Conservation (phyloP, 53 echinoderm and acorn worm species). For the Antedon mediterranea region DNA sequence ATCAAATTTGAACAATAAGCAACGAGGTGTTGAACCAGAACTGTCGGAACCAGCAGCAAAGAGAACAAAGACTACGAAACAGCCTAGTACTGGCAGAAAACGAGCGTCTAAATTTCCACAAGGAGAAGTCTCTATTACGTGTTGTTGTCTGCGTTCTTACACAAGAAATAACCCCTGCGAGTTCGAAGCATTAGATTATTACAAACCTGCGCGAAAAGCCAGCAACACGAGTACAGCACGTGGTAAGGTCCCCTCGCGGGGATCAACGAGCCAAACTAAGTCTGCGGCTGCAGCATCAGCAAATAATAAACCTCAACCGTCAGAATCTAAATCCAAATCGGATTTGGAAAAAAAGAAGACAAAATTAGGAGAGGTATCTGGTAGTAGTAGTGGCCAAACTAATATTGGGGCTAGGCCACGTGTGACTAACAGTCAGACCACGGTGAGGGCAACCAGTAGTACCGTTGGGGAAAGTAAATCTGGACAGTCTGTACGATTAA, state of each 20-base stretch:
- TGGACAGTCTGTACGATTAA: neutral
- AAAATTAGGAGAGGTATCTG: neutral
- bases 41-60: conserved; percentile 9
- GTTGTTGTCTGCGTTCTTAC: conserved; percentile 64
- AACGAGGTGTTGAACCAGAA: conserved; percentile 5
- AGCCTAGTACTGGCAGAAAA: conserved; percentile 2
- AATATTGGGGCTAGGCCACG: neutral
- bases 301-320: conserved; percentile 6
- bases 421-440: neutral
- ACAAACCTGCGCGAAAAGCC: conserved; percentile 57
- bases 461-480: neutral
- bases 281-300: conserved; percentile 19
- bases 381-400: neutral
- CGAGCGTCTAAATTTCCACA: neutral
- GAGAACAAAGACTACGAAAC: conserved; percentile 3
- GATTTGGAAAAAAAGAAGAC: conserved; percentile 11
- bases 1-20: conserved; percentile 15
- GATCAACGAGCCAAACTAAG: neutral
- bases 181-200: conserved; percentile 79
- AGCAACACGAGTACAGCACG: conserved; percentile 44
- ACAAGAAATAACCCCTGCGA: conserved; percentile 75
- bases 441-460: neutral
- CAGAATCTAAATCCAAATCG: conserved; percentile 10
- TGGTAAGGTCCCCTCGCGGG: conserved; percentile 44
- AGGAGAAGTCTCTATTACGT: conserved; percentile 27